Conservation (phyloP, 2,888 invertebrate genomes). For the Ophonus ardosiacus region DNA sequence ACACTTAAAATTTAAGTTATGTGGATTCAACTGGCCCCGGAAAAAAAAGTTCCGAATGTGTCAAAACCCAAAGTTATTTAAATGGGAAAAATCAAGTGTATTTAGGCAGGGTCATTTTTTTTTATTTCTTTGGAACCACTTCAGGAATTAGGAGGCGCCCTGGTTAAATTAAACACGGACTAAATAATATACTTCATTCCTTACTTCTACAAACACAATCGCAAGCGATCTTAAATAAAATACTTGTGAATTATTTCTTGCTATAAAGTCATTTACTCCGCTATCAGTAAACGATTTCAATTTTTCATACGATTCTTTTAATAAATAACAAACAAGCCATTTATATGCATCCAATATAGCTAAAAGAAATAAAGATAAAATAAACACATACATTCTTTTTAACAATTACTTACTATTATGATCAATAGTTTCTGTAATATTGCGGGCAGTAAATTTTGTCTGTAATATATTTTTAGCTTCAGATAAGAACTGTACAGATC, state of each 20-base stretch:
- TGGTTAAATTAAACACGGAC: too few relatives aligned
- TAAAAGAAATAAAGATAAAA: constrained; percentile 71
- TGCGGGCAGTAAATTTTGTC: constrained; percentile 77
- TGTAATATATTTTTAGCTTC: constrained; percentile 78
- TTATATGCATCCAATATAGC: constrained; percentile 84
- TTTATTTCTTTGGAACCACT: too few relatives aligned
- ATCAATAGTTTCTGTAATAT: constrained; percentile 76
- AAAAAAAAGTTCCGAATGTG: too few relatives aligned
- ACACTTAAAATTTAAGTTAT: too few relatives aligned
- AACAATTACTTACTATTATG: constrained; percentile 77
- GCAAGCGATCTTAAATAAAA: constrained; percentile 88
- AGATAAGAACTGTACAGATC: constrained; percentile 82
- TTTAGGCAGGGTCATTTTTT: too few relatives aligned
- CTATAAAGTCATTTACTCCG: constrained; percentile 83
- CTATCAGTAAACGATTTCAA: constrained; percentile 77
- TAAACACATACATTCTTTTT: constrained; percentile 11
- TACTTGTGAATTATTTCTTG: constrained; percentile 91
- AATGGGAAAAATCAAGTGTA: too few relatives aligned
- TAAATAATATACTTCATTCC: constrained; percentile 31
- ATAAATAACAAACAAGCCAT: constrained; percentile 89
- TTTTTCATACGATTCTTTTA: constrained; percentile 83
- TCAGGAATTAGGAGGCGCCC: too few relatives aligned
- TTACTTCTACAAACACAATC: constrained; percentile 89
- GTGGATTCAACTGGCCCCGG: too few relatives aligned
- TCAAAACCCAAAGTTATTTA: too few relatives aligned